Base-by-base conservation (phyloP, 37 sponge, comb jelly and placozoan species). In the Hexactinellida sp. region DNA sequence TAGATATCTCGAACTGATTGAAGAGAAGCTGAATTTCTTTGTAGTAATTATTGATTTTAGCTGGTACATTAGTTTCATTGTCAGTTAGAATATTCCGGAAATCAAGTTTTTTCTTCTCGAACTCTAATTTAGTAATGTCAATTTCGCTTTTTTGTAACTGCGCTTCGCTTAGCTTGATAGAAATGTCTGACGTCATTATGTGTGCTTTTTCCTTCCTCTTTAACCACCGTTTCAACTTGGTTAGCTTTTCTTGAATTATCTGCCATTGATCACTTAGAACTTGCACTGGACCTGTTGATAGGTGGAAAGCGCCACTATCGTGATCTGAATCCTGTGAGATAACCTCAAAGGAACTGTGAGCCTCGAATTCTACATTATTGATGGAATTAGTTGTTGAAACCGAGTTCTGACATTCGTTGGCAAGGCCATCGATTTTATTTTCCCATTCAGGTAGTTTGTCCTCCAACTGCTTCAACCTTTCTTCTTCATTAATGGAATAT, bases 371-470 rank as follows among this genome's bases (percentile, higher is more conserved):
- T 25, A 63, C 3, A 25, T 28, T 7, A 63, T 23, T 63, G 32
- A 25, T 32, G 3, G 21, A 10, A 7, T 7, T 28, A 10, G 76
- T 21, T 63, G 32, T 7, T 63, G 76, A 63, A 32, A 25, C 5
- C 5, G 76, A 63, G 3, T 10, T 63, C 34, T 25, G 28, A 63
- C 76, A 63, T 23, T 63, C 76, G 3, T 63, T 3, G 21, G 13
- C 5, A 28, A 63, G 76, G 5, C 76, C 76, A 23, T 63, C 76
- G 5, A 63, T 63, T n/a, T 63, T 63, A 23, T n/a, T 63, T 23
- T n/a, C 5, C 76, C 76, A 63, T 63, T 63, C 76, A 63, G 76
- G 76, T 3, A 63, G 76, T 63, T 63, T 63, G 25, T 63, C 76
- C 13, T 63, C 76, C 76, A 63, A n/a, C 34, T 3, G 3, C 13